These are phyloP conservation scores for Drosophila lacertosa DNA, from an alignment of 1,140 invertebrate species.

Conservation along the genomic window DNA sequence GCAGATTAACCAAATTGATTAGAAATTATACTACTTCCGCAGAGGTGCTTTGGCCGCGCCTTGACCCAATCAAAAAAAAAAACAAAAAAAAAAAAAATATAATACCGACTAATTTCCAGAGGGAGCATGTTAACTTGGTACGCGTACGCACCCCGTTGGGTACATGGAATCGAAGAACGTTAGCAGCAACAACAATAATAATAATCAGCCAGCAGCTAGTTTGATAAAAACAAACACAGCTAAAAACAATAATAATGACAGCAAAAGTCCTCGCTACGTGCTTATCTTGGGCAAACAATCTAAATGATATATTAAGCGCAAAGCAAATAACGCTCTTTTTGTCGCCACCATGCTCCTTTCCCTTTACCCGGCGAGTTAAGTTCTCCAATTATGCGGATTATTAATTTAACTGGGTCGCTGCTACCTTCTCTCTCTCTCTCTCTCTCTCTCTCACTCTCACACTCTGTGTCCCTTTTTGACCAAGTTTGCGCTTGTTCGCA, in stretches of 20 bases:
- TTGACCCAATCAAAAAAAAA: slow-evolving; percentile 45
- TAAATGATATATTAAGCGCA: slow-evolving; percentile 84
- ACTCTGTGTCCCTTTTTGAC: slow-evolving; percentile 1
- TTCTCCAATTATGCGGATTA: slow-evolving; percentile 84
- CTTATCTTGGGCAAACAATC: slow-evolving; percentile 80
- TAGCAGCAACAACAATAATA: slow-evolving; percentile 53
- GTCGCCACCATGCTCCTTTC: slow-evolving; percentile 56
- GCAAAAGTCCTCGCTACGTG: slow-evolving; percentile 70
- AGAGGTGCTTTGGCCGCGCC: slow-evolving; percentile 17
- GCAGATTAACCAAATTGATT: slow-evolving; percentile 50
- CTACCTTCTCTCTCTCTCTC: neutral
- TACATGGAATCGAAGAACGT: slow-evolving; percentile 20
- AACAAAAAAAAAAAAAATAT: neutral
- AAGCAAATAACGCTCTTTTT: slow-evolving; percentile 83
- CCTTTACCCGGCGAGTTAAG: slow-evolving; percentile 57
- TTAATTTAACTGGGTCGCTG: slow-evolving; percentile 82
- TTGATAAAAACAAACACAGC: slow-evolving; percentile 42
- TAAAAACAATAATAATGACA: slow-evolving; percentile 68
- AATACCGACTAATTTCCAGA: slow-evolving; percentile 45
- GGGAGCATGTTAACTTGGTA: slow-evolving; percentile 23
- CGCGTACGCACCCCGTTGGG: slow-evolving; percentile 42
- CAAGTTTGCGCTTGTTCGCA: slow-evolving; percentile 16
- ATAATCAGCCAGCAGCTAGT: slow-evolving; percentile 44
- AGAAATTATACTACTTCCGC: slow-evolving; percentile 37
- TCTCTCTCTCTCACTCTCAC: neutral